Conservation (phyloP, 2,797 vertebrate species). For the Labroides dimidiatus region DNA sequence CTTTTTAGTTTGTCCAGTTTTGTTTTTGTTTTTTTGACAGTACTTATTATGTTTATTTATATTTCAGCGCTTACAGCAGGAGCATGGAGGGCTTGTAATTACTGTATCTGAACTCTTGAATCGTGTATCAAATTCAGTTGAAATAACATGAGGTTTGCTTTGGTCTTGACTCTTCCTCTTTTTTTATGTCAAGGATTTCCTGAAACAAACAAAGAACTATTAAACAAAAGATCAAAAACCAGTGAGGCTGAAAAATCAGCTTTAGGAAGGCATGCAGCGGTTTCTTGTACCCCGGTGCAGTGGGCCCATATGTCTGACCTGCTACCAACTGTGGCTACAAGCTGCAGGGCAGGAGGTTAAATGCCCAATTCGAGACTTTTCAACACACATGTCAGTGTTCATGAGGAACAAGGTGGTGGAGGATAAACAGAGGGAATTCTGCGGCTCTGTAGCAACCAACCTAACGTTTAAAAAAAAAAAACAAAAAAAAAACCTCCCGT, state of each 20-base stretch:
- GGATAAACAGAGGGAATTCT: constrained; percentile 61
- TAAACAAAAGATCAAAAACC: constrained; percentile 62
- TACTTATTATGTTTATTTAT: constrained; percentile 87
- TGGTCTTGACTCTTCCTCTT: constrained; percentile 49
- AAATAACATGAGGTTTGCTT: constrained; percentile 66
- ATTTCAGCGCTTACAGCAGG: constrained; percentile 73
- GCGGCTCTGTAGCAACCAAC: constrained; percentile 15
- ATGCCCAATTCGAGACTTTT: constrained; percentile 76
- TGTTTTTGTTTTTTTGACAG: constrained; percentile 80
- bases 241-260: constrained; percentile 52
- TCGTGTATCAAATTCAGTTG: constrained; percentile 72
- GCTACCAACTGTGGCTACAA: constrained; percentile 56
- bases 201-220: constrained; percentile 66
- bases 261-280: constrained; percentile 48
- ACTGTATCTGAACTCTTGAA: constrained; percentile 72
- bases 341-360: constrained; percentile 73
- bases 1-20: constrained; percentile 71
- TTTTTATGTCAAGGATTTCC: constrained; percentile 29
- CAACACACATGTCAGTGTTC: constrained; percentile 74
- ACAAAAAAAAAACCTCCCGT: not conserved
- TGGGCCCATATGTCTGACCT: constrained; percentile 62
- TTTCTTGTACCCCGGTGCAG: constrained; percentile 32
- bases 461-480: not conserved
- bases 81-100: constrained; percentile 79
- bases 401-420: constrained; percentile 69